phyloP scores from a whole-genome alignment of 2,888 invertebrate species.

The Norana najaformis region DNA sequence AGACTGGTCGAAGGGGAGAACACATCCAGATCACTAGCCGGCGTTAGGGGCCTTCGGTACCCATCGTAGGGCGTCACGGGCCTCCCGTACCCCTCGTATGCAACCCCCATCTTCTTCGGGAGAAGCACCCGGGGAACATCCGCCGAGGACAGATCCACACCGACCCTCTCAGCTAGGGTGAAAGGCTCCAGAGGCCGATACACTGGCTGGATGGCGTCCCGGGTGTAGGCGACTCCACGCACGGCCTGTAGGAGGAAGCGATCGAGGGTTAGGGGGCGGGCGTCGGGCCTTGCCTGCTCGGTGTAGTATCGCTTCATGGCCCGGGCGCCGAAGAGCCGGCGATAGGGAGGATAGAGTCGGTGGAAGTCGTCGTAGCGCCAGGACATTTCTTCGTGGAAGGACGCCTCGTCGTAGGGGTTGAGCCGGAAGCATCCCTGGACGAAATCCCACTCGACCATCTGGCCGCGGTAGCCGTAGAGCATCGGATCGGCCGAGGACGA shows the following conservation, averaged over 20 bases:
- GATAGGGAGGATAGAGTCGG: constrained; percentile 32
- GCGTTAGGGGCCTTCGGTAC: neutral
- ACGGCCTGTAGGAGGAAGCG: constrained; percentile 23
- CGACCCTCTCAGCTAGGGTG: constrained; percentile 17
- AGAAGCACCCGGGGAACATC: constrained; percentile 17
- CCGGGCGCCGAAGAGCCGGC: constrained; percentile 29
- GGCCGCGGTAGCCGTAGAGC: constrained; percentile 45
- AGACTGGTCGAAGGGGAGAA: neutral
- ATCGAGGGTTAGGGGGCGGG: neutral
- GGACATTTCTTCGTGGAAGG: constrained; percentile 32
- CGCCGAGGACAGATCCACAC: neutral
- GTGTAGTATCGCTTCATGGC: constrained; percentile 33
- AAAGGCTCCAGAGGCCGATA: constrained; percentile 30
- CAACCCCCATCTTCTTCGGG: neutral
- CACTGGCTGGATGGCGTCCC: constrained; percentile 29
- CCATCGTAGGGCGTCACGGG: neutral
- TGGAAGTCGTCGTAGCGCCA: constrained; percentile 39
- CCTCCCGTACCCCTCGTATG: neutral
- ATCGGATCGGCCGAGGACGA: constrained; percentile 30
- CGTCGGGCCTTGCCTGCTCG: constrained; percentile 6
- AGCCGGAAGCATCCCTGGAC: constrained; percentile 26
- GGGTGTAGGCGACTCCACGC: constrained; percentile 23
- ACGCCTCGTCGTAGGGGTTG: constrained; percentile 25
- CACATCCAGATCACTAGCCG: neutral
- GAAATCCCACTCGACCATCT: constrained; percentile 42